phyloP scores from a whole-genome alignment of 2,797 vertebrate species.

The Apodemus agrarius region DNA sequence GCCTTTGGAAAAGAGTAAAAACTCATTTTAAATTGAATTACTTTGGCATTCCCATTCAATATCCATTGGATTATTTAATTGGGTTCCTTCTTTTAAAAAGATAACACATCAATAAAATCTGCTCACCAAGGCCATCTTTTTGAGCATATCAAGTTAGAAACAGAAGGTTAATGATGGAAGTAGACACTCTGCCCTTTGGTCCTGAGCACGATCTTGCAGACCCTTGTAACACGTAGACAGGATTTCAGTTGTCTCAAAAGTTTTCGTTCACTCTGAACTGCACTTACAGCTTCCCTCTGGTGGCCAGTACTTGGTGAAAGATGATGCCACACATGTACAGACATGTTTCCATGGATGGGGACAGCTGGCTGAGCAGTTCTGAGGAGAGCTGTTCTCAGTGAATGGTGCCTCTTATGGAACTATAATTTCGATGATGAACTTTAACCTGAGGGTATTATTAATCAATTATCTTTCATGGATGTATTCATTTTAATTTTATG shows the following conservation, averaged over 20 bases:
- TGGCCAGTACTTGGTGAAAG: neutral
- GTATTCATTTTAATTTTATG: neutral
- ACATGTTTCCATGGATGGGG: neutral
- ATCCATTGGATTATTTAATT: slow-evolving; percentile 52
- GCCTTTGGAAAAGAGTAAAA: slow-evolving; percentile 72
- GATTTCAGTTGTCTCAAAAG: neutral
- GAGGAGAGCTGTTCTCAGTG: neutral
- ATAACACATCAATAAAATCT: neutral
- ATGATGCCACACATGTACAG: neutral
- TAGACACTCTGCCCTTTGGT: neutral
- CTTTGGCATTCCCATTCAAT: slow-evolving; percentile 67
- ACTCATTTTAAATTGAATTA: slow-evolving; percentile 73
- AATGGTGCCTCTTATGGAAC: neutral
- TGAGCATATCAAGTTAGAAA: neutral
- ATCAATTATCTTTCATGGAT: neutral
- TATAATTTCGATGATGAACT: neutral
- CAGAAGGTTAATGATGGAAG: slow-evolving; percentile 29
- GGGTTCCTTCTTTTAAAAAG: slow-evolving; percentile 28
- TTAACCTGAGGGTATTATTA: slow-evolving; percentile 18
- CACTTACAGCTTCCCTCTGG: neutral
- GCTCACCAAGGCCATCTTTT: neutral
- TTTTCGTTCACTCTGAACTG: neutral
- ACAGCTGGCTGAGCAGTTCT: neutral
- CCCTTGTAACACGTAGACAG: neutral
- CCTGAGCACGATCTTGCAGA: neutral